Evolutionary conservation across 2,888 invertebrate species (phyloP), one percentile per base, ranked within the genome.

Genomic region (Hedya salicella): DNA sequence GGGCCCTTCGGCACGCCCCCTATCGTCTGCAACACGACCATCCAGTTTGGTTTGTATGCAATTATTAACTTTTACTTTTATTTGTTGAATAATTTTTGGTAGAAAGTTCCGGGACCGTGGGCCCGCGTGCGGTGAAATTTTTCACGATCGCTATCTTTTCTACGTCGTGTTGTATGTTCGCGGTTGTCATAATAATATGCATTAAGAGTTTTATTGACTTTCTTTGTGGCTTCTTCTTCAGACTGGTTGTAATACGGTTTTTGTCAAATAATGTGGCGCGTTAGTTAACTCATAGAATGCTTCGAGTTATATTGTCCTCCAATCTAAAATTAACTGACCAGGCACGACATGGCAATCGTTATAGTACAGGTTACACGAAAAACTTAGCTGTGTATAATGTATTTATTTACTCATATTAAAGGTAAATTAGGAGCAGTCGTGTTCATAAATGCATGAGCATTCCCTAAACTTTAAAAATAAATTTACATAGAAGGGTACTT

Each of bases 61-160:
- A 83, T 85, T 84, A 83, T 76, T 69, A 78, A 86, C 84, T 86
- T 86, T 86, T 85, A 85, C 85, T 84, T 86, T 85, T 67, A 70
- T 69, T 64, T 69, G 75, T 79, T 78, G 78, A 77, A 79, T 78
- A 80, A 79, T 77, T 68, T 66, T 62, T 56, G 66, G 73, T 74
- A 77, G 86, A 87, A 86, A 87, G 86, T 81, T 76, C 70, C 73
- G 78, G 75, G 78, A 77, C 76, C 73, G 80, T 77, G 74, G 74
- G 71, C 67, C 44, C 46, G 46, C 71, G 75, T 74, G 77, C 74
- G 71, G 80, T 78, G 82, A 83, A 79, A 81, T 78, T 77, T 78
- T 78, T 68, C 67, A 72, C 69, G 71, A 79, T 78, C 77, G 75
- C 71, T 75, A 80, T 77, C 74, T 70, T 69, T 73, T 71, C 68